Conservation (phyloP, 2,888 invertebrate genomes). For the Harpalus rufipes region DNA sequence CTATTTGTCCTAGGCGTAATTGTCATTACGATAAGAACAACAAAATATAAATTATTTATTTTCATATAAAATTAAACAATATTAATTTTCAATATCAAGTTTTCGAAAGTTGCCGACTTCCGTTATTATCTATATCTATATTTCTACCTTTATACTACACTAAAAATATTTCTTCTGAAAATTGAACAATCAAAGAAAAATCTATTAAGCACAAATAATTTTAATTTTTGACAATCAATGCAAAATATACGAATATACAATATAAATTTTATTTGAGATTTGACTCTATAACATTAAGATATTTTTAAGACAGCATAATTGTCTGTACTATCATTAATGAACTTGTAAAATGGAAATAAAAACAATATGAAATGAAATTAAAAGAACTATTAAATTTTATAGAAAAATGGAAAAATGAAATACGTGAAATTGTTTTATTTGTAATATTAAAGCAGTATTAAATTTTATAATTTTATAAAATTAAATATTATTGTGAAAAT, state of each 20-base stretch:
- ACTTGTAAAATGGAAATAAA: neutral
- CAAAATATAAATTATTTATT: too few species aligned
- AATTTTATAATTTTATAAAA: constrained; percentile 46
- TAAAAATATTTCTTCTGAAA: constrained; percentile 8
- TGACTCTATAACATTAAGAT: constrained; percentile 4
- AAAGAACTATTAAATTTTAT: constrained; percentile 18
- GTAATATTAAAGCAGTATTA: constrained; percentile 18
- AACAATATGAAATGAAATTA: neutral
- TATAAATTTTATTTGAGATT: constrained; percentile 12
- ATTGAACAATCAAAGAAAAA: constrained; percentile 23
- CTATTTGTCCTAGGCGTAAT: too few species aligned
- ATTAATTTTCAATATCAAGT: too few species aligned
- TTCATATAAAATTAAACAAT: too few species aligned
- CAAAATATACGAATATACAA: constrained; percentile 33
- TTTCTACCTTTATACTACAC: neutral
- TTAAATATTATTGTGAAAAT: neutral
- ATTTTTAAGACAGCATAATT: neutral
- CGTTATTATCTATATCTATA: neutral
- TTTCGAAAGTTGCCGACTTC: too few species aligned
- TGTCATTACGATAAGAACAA: too few species aligned
- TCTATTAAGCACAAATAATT: constrained; percentile 20
- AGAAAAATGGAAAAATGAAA: constrained; percentile 18
- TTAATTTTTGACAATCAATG: constrained; percentile 36
- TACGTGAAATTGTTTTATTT: constrained; percentile 25
- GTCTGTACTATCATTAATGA: neutral